Base-by-base conservation (phyloP, 1,140 invertebrate species). In the Reticulitermes speratus region DNA sequence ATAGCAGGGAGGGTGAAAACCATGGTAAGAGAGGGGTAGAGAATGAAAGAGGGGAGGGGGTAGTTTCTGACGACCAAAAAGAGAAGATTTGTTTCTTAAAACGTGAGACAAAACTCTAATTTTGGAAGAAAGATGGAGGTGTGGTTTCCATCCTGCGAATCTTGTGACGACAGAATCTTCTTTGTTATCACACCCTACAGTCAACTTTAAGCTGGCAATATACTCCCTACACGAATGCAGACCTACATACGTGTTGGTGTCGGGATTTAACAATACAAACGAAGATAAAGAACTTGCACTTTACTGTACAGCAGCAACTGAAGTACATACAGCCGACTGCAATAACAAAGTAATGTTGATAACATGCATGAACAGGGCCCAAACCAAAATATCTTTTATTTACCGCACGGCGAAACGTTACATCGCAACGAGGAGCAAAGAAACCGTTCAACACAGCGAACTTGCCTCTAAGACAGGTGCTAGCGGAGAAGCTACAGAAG, bases 11-110 rank as follows among this genome's bases (percentile, higher is more conserved):
- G 25, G 65, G 65, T n/a, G 65, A 75, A 75, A 65, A 12, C 59
- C 19, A 48, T 52, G 52, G 52, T n/a, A 52, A 69, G 65, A 69
- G 65, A 38, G 38, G 38, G 59, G 59, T 65, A 65, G 59, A 65
- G 21, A 65, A 65, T 65, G 21, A 65, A 23, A 23, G 48, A 65
- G 21, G 25, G 65, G 65, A 38, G 38, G 38, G 25, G 65, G 3
- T 30, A 75, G 65, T 75, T 75, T 30, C 65, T 75, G 65, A 30
- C 25, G 25, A 75, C 65, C 65, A 75, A 75, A 75, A 75, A 75
- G 65, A 75, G 65, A 75, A 75, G 65, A 75, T 75, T 75, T 75
- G 65, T 75, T 75, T 75, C 65, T 75, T 75, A 75, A 75, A 75
- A 75, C 65, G 65, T 75, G 65, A 75, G 65, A 75, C 65, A 75